These are phyloP conservation scores for Tribolium castaneum DNA, from an alignment of 1,140 invertebrate species.

Conservation along the genomic window DNA sequence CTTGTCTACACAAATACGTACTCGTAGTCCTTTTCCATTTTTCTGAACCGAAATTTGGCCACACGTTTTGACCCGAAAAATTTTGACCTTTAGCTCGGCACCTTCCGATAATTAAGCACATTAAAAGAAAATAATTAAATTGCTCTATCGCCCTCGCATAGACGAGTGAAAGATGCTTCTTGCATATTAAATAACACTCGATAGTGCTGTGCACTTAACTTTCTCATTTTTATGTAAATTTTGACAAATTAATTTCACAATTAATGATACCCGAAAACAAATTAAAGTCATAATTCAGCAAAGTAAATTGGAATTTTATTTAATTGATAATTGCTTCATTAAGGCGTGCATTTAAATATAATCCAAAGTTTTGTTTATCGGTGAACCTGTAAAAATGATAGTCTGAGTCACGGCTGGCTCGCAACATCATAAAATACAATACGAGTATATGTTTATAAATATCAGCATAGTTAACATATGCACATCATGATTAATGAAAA, in stretches of 20 bases:
- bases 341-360: neutral
- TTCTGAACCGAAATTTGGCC: neutral
- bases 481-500: neutral
- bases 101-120: neutral
- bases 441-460: neutral
- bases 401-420: neutral
- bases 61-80: neutral
- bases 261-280: neutral
- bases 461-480: neutral
- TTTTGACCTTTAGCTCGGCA: neutral
- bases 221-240: conserved; percentile 5
- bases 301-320: neutral
- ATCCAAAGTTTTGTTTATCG: neutral
- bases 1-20: too few relatives aligned
- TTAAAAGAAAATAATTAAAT: conserved; percentile 8
- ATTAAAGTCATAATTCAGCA: neutral
- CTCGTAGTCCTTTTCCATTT: neutral
- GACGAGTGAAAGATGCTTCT: conserved; percentile 8
- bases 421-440: neutral
- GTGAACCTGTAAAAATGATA: neutral
- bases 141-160: neutral
- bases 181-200: conserved; percentile 13
- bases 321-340: neutral
- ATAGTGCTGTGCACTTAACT: neutral
- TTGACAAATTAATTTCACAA: neutral